Evolutionary conservation across 2,888 invertebrate species (phyloP), one percentile per base, ranked within the genome.

Genomic region (Epinotia demarniana): DNA sequence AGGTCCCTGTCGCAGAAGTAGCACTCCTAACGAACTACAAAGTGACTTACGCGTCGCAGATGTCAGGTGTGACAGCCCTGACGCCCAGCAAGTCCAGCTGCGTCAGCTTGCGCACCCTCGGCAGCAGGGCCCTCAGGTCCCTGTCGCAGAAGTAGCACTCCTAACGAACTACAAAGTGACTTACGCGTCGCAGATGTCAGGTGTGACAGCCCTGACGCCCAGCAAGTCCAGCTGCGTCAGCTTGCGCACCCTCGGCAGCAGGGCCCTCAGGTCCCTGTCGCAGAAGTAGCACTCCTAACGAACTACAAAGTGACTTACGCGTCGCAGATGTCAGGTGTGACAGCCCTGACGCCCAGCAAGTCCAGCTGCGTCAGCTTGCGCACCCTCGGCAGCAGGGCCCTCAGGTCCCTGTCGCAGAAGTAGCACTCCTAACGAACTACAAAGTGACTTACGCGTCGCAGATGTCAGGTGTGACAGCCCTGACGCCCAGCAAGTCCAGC

Each of bases 1-100:
- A 99, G 89, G 87, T 98, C 97, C 8, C 96, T 93, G 87, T 98
- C 98, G 78, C 96, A 96, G 0, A 98, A 49, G 39, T 23, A 12
- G 2, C 33, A 43, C 18, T 18, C 3, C 6, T 3, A 66, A 27
- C 9, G 53, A 53, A 49, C 23, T 33, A 53, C 39, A 3, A 9
- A 63, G n/a, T 3, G 19, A 89, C 95, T 92, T 83, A 96, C 96
- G 95, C 93, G 77, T 95, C 94, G 82, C 97, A 97, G 69, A 97
- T 95, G 72, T 97, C 96, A 0, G 96, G 94, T 0, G 97, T 96
- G 57, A 98, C 96, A 64, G 96, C 96, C 78, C 97, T 92, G 9
- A 97, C 97, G 0, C 98, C 98, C 72, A 98, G 94, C 66, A 99
- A 91, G 89, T 98, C 98, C 2, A 99, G 89, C 85, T 98, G 98